phyloP scores from a whole-genome alignment of 2,797 vertebrate species.

The Pachyuromys duprasi region DNA sequence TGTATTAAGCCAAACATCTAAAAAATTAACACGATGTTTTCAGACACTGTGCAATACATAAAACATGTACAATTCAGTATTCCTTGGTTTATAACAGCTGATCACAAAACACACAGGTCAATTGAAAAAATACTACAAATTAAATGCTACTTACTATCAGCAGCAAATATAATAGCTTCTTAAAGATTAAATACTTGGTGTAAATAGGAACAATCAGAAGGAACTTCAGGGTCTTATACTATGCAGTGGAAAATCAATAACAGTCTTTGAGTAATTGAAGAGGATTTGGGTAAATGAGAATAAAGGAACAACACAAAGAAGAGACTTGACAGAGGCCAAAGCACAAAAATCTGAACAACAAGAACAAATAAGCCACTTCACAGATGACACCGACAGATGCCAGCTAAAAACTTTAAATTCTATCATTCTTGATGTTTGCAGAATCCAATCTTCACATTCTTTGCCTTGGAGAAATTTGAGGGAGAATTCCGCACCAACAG shows the following conservation, averaged over 20 bases:
- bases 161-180: conserved; percentile 12
- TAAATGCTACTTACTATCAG: neutral
- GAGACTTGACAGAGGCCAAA: neutral
- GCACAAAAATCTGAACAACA: neutral
- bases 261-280: neutral
- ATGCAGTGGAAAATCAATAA: neutral
- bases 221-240: neutral
- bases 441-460: conserved; percentile 24
- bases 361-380: neutral
- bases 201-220: conserved; percentile 9
- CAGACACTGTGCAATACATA: neutral
- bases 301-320: neutral
- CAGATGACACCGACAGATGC: neutral
- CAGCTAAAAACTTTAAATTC: neutral
- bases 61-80: neutral
- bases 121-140: conserved; percentile 42
- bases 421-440: neutral
- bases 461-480: conserved; percentile 9
- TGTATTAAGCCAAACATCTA: conserved; percentile 18
- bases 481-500: conserved; percentile 30
- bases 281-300: conserved; percentile 18
- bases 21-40: neutral
- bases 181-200: conserved; percentile 49
- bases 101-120: neutral
- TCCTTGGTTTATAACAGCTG: conserved; percentile 34